Evolutionary conservation across 2,797 vertebrate genomes (phyloP).

Genomic region (Meda fulgida): DNA sequence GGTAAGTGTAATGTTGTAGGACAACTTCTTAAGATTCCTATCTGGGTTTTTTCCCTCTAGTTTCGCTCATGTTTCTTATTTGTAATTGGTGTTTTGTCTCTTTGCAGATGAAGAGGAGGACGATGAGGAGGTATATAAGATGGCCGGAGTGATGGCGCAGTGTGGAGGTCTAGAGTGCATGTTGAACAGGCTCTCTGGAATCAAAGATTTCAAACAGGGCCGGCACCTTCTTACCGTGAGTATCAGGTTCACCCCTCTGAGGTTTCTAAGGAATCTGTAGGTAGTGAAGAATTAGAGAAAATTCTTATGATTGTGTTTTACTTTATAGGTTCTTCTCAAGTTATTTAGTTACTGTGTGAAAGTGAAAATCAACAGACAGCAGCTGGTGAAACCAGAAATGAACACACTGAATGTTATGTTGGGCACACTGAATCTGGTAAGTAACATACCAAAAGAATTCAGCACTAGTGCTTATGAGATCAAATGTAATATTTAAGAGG

Average conservation of each 20-base stretch:
- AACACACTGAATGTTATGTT: slow-evolving; percentile 99
- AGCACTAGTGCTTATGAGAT: neutral
- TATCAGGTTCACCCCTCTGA: slow-evolving; percentile 32
- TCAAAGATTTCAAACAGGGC: slow-evolving; percentile 98
- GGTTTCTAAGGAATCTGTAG: too few species aligned
- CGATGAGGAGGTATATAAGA: slow-evolving; percentile 98
- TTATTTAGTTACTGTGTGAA: slow-evolving; percentile 98
- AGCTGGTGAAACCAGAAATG: slow-evolving; percentile 97
- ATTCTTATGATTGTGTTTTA: neutral
- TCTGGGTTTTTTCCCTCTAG: neutral
- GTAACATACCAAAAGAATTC: slow-evolving; percentile 25
- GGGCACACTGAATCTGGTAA: slow-evolving; percentile 95
- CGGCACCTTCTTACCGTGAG: slow-evolving; percentile 95
- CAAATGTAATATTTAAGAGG: neutral
- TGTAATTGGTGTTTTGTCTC: neutral
- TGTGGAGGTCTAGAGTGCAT: slow-evolving; percentile 97
- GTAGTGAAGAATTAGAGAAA: too few species aligned
- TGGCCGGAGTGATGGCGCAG: slow-evolving; percentile 98
- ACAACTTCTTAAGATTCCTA: neutral
- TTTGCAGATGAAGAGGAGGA: slow-evolving; percentile 95
- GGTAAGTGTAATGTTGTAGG: slow-evolving; percentile 73
- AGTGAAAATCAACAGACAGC: slow-evolving; percentile 97
- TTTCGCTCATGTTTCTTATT: neutral
- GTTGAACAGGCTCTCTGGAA: slow-evolving; percentile 94
- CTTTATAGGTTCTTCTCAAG: slow-evolving; percentile 90